phyloP scores from a whole-genome alignment of 2,888 invertebrate genomes.

The Meliscaeva auricollis region DNA sequence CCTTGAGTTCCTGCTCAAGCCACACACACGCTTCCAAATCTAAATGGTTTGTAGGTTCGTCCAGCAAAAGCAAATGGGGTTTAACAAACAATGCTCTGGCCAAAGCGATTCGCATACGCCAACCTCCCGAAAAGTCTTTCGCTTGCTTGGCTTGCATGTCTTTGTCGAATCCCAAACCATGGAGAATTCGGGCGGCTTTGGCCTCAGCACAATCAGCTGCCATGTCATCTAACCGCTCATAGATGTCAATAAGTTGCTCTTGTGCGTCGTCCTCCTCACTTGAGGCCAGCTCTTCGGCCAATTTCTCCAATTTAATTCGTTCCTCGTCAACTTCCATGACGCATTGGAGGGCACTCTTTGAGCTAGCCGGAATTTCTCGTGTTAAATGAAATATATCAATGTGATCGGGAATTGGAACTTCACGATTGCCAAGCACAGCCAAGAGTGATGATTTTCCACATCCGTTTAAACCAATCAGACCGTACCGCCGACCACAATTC shows the following conservation, averaged over 20 bases:
- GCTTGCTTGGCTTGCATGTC: constrained; percentile 94
- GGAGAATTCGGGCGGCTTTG: constrained; percentile 96
- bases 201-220: constrained; percentile 97
- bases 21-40: constrained; percentile 99
- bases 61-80: constrained; percentile 97
- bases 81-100: constrained; percentile 98
- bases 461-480: constrained; percentile 98
- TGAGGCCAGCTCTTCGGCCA: constrained; percentile 95
- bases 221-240: constrained; percentile 98
- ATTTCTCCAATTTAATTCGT: constrained; percentile 93
- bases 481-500: constrained; percentile 98
- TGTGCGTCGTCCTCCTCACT: constrained; percentile 96
- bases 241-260: constrained; percentile 98
- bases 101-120: constrained; percentile 99
- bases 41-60: constrained; percentile 99
- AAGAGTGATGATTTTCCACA: constrained; percentile 98
- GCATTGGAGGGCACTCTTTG: constrained; percentile 97
- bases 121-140: constrained; percentile 96
- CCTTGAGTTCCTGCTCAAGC: constrained; percentile 99
- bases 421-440: constrained; percentile 95
- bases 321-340: constrained; percentile 99
- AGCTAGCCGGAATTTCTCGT: constrained; percentile 99
- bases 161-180: constrained; percentile 96
- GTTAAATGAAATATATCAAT: constrained; percentile 99
- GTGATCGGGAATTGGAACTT: constrained; percentile 97